Percentiles rank a stretch among this genome's conserved stretches.
Conservation (phyloP, 1,140 invertebrate genomes). For the Solenopsis fugax region DNA sequence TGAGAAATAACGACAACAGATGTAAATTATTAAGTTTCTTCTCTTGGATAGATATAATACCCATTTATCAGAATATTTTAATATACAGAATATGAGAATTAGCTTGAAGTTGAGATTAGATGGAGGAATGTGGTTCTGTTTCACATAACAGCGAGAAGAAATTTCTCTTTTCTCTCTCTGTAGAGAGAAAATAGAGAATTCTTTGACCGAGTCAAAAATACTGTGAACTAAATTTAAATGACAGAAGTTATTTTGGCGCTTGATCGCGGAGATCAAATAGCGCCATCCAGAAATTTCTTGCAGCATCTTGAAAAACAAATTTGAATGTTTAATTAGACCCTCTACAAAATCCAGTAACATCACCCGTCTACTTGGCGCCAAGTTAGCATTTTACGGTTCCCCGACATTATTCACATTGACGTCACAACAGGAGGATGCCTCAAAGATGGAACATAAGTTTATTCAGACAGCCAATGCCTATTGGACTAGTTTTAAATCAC, state of each 20-base stretch:
- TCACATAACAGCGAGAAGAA: background rate
- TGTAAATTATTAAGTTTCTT: background rate
- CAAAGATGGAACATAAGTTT: slow-evolving; percentile 75
- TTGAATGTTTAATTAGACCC: slow-evolving; percentile 51
- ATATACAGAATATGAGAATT: background rate
- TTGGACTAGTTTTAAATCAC: slow-evolving; percentile 72
- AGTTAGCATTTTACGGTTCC: slow-evolving; percentile 74
- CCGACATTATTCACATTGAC: slow-evolving; percentile 65
- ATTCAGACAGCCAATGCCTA: slow-evolving; percentile 69
- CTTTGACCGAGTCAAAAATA: background rate
- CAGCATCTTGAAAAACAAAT: slow-evolving; percentile 24
- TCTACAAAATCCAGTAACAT: slow-evolving; percentile 45
- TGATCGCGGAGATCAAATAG: background rate
- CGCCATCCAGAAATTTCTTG: slow-evolving; percentile 6
- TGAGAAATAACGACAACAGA: background rate
- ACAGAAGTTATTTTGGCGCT: background rate
- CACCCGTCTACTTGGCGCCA: slow-evolving; percentile 74
- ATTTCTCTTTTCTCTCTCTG: background rate
- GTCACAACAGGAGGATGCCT: slow-evolving; percentile 56
- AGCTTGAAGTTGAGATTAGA: background rate
- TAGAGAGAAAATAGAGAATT: slow-evolving; percentile 17
- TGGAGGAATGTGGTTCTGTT: background rate
- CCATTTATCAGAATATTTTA: slow-evolving; percentile 4
- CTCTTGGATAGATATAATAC: background rate
- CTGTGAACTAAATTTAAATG: slow-evolving; percentile 12